These are phyloP conservation scores for Pelecanus crispus DNA, from an alignment of 2,113 vertebrate genomes.

Conservation along the genomic window DNA sequence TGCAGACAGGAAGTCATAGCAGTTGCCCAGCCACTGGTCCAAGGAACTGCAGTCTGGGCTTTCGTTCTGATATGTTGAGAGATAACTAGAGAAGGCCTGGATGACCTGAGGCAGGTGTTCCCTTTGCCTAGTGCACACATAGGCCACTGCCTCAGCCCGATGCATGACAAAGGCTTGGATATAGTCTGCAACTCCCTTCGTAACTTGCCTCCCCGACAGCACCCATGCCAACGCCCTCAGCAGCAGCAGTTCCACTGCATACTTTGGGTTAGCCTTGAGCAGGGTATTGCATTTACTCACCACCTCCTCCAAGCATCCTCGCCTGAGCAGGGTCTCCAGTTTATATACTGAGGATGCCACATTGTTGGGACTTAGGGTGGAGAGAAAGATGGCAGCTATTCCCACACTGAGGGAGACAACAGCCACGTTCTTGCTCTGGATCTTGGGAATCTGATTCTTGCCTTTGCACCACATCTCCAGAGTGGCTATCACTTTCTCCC, in stretches of 20 bases:
- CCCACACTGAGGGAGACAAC: constrained; percentile 72
- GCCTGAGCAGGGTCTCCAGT: constrained; percentile 78
- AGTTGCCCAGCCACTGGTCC: constrained; percentile 14
- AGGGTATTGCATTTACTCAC: constrained; percentile 70
- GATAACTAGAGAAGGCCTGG: constrained; percentile 60
- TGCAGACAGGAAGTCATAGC: constrained; percentile 72
- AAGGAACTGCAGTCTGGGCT: not conserved
- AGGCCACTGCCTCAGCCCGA: constrained; percentile 53
- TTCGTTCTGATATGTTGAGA: not conserved
- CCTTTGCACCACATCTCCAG: constrained; percentile 80
- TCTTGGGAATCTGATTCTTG: constrained; percentile 42
- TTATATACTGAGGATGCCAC: constrained; percentile 73
- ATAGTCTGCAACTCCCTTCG: constrained; percentile 74
- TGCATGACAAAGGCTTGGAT: constrained; percentile 73
- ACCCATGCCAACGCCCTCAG: constrained; percentile 82
- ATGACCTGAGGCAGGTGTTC: constrained; percentile 76
- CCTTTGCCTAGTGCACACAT: constrained; percentile 75
- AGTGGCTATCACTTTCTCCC: constrained; percentile 61
- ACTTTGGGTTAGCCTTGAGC: constrained; percentile 46
- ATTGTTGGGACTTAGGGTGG: constrained; percentile 79
- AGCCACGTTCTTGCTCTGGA: constrained; percentile 60
- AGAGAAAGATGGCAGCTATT: constrained; percentile 82
- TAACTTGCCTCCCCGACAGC: constrained; percentile 54
- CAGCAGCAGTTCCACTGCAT: constrained; percentile 68
- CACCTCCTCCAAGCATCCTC: constrained; percentile 72